These are phyloP conservation scores for Micropterix aruncella DNA, from an alignment of 2,888 invertebrate species.

Conservation along the genomic window DNA sequence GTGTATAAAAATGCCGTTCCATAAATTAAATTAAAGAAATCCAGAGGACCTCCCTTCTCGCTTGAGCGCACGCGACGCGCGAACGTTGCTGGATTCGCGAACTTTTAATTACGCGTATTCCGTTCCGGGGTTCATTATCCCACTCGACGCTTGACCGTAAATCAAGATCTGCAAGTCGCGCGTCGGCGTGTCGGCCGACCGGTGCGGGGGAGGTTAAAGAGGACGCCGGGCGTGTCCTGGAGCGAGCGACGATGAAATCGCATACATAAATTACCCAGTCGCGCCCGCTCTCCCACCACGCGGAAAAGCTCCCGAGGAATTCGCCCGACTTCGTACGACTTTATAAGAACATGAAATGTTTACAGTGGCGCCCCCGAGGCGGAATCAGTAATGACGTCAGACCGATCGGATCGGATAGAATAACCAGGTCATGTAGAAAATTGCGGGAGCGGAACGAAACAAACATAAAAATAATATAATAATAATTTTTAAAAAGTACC, in stretches of 20 bases:
- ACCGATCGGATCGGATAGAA: background rate
- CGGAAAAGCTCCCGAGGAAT: background rate
- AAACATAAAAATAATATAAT: too few species aligned
- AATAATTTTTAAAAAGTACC: too few species aligned
- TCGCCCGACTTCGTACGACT: background rate
- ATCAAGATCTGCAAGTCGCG: background rate
- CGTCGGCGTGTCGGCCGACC: background rate
- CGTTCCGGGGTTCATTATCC: background rate
- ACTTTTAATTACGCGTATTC: background rate
- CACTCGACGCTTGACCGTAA: background rate
- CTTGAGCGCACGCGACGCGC: too few species aligned
- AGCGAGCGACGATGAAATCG: background rate
- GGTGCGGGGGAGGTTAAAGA: background rate
- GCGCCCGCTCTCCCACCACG: too few species aligned
- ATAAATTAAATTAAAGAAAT: too few species aligned
- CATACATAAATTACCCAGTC: background rate
- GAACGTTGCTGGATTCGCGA: too few species aligned
- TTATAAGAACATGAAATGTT: background rate
- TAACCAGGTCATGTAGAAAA: background rate
- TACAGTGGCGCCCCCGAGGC: background rate
- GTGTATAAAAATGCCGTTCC: too few species aligned
- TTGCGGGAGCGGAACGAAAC: too few species aligned
- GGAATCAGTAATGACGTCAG: background rate
- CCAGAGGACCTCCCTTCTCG: too few species aligned
- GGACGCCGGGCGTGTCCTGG: background rate